Conservation (phyloP, 2,797 vertebrate genomes). For the Anguilla anguilla region DNA sequence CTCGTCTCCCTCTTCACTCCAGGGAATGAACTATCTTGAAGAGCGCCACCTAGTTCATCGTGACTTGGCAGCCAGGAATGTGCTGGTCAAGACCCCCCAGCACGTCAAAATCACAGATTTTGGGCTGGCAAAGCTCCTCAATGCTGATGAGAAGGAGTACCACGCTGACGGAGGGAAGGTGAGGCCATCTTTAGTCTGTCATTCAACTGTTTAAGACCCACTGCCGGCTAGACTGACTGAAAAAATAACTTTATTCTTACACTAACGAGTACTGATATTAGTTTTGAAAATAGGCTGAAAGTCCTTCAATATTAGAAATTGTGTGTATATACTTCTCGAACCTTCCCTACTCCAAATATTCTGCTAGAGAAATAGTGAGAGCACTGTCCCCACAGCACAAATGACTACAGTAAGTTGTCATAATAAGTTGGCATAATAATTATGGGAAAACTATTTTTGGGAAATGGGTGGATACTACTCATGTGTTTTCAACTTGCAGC, state of each 20-base stretch:
- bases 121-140: conserved; percentile 92
- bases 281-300: neutral
- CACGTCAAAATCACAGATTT: conserved; percentile 98
- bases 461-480: conserved; percentile 6
- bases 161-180: conserved; percentile 97
- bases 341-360: neutral
- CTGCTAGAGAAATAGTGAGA: neutral
- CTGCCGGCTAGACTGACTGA: neutral
- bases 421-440: neutral
- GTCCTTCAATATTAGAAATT: neutral
- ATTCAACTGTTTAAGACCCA: neutral
- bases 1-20: neutral
- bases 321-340: neutral
- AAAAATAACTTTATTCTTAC: neutral
- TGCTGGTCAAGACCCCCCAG: conserved; percentile 94
- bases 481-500: neutral
- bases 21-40: conserved; percentile 98
- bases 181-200: conserved; percentile 29
- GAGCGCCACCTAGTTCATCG: conserved; percentile 94
- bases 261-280: neutral
- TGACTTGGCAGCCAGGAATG: conserved; percentile 93
- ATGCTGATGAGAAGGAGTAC: conserved; percentile 93
- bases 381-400: neutral
- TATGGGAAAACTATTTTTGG: neutral
- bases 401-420: neutral